phyloP scores from a whole-genome alignment of 2,113 vertebrate species.

The Grus americana region DNA sequence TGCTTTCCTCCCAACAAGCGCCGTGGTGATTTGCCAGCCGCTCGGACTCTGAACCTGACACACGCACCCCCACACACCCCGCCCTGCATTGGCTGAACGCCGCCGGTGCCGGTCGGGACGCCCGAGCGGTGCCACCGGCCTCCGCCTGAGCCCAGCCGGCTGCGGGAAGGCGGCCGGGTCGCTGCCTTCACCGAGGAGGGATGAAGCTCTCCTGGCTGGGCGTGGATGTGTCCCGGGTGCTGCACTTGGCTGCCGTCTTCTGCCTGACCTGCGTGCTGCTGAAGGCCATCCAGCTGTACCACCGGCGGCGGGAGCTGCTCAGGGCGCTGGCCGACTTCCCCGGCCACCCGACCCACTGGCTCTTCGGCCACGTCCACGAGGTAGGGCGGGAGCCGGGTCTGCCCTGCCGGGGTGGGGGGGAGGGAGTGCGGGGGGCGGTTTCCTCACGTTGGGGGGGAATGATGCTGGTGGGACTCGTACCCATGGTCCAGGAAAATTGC shows the following conservation, averaged over 20 bases:
- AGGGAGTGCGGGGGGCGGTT: not conserved
- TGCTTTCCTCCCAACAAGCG: not conserved
- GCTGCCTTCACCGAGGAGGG: not conserved
- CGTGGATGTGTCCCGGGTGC: slow-evolving; percentile 51
- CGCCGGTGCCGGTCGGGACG: not conserved
- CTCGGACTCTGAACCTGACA: not conserved
- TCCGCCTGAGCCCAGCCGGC: no score
- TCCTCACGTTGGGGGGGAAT: no score
- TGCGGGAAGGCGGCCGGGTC: not conserved
- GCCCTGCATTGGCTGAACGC: not conserved
- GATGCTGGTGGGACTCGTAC: not conserved
- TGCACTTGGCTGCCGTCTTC: slow-evolving; percentile 64
- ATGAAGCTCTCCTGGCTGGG: slow-evolving; percentile 38
- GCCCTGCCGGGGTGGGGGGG: not conserved
- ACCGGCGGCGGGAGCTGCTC: slow-evolving; percentile 64
- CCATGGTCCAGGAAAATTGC: not conserved
- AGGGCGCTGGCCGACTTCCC: slow-evolving; percentile 74
- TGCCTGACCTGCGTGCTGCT: slow-evolving; percentile 66
- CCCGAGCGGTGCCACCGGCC: not conserved
- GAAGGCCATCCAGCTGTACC: slow-evolving; percentile 66
- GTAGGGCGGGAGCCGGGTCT: slow-evolving; percentile 46
- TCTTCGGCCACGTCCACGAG: slow-evolving; percentile 78
- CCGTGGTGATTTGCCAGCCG: slow-evolving; percentile 25
- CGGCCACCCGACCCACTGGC: slow-evolving; percentile 79
- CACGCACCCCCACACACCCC: not conserved